phyloP scores from a whole-genome alignment of 2,797 vertebrate genomes.

The Buceros bicornis region DNA sequence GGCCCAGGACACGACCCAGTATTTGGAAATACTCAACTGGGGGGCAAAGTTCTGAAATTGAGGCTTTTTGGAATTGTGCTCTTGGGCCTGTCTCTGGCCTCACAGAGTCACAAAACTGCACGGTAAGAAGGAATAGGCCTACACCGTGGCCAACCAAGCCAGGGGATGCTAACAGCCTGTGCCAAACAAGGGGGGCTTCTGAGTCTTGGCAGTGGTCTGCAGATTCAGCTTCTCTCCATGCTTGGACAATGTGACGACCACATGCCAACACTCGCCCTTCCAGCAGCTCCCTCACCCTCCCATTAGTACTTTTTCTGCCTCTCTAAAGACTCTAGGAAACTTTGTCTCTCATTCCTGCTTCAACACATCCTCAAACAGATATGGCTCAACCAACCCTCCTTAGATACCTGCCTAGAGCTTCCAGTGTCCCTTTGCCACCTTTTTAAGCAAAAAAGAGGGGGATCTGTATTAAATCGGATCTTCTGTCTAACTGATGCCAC shows the following conservation, averaged over 20 bases:
- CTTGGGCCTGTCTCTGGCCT: neutral
- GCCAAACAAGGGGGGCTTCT: neutral
- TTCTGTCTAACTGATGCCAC: conserved; percentile 42
- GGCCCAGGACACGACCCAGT: neutral
- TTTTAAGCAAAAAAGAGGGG: neutral
- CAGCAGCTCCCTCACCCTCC: neutral
- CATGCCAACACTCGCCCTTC: neutral
- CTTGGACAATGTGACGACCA: neutral
- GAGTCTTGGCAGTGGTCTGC: neutral
- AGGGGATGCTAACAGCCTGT: neutral
- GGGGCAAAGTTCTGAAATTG: neutral
- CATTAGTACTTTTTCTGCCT: neutral
- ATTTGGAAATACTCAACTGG: neutral
- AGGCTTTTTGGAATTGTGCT: neutral
- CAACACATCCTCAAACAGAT: neutral
- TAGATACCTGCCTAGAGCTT: neutral
- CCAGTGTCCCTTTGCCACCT: neutral
- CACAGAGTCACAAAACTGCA: neutral
- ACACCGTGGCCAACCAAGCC: neutral
- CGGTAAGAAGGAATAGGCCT: neutral
- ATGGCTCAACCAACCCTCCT: neutral
- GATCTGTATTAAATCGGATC: neutral
- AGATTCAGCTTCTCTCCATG: neutral
- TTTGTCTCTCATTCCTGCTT: neutral
- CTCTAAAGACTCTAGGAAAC: neutral